Evolutionary conservation across 2,113 vertebrate species (phyloP), one percentile per base, ranked within the genome.

Genomic region (Petromus typicus): DNA sequence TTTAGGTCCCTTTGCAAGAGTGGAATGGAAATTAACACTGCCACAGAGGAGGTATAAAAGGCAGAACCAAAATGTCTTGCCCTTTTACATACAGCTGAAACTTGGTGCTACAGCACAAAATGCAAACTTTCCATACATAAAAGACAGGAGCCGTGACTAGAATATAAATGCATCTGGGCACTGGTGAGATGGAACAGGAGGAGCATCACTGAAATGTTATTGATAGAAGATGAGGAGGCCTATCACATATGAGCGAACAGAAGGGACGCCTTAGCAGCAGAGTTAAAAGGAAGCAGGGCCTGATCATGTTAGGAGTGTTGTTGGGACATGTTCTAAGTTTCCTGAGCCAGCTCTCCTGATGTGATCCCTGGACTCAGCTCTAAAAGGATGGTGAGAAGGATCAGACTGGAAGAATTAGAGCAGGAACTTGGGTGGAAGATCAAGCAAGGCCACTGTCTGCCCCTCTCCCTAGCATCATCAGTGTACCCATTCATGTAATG

Each of bases 11-110:
- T 95, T 88, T 57, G 34, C 27, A 18, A 83, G 32, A 34, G 27
- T 30, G 7, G 20, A 51, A 10, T 40, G 22, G 32, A 93, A 96
- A 86, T 54, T 59, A 71, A 86, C 34, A 43, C 61, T 54, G 66
- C 54, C 85, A 66, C 85, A 25, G 34, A 82, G 80, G 75, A 93
- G 71, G 91, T 93, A 51, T 86, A 93, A 92, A 89, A 48, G 48
- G 80, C 85, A 34, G 61, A 93, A 18, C 9, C 91, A 96, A 85
- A 90, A 87, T 59, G 34, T 9, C 88, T 89, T 79, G 61, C 91
- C 91, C 88, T 92, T 96, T 78, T 32, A 57, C 83, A 56, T 27
- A 30, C 51, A 54, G 30, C 45, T 76, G 71, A 71, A 81, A 51
- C 3, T 34, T n/a, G 3, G 30, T 20, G 18, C 63, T 73, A 4